These are phyloP conservation scores for Heliconius ismenius DNA, from an alignment of 2,888 invertebrate genomes.

Conservation along the genomic window DNA sequence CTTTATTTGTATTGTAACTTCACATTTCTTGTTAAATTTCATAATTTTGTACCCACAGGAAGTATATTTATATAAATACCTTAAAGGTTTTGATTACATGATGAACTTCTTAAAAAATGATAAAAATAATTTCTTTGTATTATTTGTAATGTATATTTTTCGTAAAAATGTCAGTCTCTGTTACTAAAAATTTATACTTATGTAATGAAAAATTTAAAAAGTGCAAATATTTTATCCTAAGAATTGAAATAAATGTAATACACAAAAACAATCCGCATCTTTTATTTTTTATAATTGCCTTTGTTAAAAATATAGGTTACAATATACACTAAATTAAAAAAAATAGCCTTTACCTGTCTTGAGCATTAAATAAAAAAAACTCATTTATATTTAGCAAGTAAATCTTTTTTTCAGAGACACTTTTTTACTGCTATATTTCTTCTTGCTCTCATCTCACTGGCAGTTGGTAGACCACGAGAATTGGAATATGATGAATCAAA, in stretches of 20 bases:
- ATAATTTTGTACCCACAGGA: no score
- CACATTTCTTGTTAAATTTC: no score
- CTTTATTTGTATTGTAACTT: no score
- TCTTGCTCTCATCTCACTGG: constrained; percentile 56
- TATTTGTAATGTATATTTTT: background rate
- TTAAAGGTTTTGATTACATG: no score
- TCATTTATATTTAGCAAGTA: background rate
- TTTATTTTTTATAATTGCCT: background rate
- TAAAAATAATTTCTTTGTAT: no score
- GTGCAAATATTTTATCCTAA: background rate
- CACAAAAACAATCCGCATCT: background rate
- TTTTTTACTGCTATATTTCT: constrained; percentile 54
- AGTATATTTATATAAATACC: no score
- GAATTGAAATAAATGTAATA: constrained; percentile 4
- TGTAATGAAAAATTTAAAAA: no score
- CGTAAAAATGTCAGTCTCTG: background rate
- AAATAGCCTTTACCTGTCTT: background rate
- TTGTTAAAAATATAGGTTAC: no score
- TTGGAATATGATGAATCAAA: constrained; percentile 69
- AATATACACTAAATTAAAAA: no score
- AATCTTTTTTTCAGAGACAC: constrained; percentile 52
- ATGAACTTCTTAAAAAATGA: no score
- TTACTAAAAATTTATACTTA: background rate
- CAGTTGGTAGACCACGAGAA: constrained; percentile 66
- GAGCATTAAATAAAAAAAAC: background rate